A percentile compares a stretch with the other conserved stretches of the same genome.
Conservation (phyloP, 92 coral and sea anemone genomes). For the Isaurus tuberculatus region DNA sequence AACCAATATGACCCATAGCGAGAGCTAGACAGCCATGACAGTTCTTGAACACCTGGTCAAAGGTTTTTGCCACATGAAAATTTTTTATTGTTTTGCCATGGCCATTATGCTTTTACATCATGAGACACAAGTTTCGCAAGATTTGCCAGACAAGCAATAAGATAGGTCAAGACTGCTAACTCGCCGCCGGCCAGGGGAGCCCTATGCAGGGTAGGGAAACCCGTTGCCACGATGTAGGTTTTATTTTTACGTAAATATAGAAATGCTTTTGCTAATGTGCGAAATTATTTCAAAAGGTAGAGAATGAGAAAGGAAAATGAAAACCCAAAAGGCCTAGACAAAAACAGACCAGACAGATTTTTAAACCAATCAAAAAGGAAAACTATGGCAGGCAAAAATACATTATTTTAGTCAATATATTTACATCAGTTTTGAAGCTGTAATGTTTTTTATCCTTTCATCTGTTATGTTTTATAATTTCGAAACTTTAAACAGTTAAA, state of each 20-base stretch:
- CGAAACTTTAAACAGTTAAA: not conserved
- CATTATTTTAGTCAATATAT: not conserved
- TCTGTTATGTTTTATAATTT: not conserved
- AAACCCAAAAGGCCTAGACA: not conserved
- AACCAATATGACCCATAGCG: slow-evolving; percentile 67
- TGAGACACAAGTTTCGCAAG: not conserved
- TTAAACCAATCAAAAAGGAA: not conserved
- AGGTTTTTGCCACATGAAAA: not conserved
- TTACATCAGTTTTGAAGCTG: slow-evolving; percentile 1
- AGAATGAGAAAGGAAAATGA: not conserved
- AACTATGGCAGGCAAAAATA: not conserved
- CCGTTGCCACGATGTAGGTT: not conserved
- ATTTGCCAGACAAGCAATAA: not conserved
- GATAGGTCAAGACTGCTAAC: slow-evolving; percentile 12
- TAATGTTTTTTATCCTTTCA: not conserved
- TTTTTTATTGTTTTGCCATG: not conserved
- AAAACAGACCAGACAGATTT: not conserved
- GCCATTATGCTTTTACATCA: not conserved
- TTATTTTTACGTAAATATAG: not conserved
- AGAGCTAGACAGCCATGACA: slow-evolving; percentile 58
- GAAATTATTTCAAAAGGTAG: not conserved
- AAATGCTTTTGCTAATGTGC: not conserved
- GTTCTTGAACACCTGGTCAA: slow-evolving; percentile 15
- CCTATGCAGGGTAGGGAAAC: not conserved
- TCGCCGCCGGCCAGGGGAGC: slow-evolving; percentile 6